Evolutionary conservation across 2,888 invertebrate genomes (phyloP).

Genomic region (Acheta domesticus): DNA sequence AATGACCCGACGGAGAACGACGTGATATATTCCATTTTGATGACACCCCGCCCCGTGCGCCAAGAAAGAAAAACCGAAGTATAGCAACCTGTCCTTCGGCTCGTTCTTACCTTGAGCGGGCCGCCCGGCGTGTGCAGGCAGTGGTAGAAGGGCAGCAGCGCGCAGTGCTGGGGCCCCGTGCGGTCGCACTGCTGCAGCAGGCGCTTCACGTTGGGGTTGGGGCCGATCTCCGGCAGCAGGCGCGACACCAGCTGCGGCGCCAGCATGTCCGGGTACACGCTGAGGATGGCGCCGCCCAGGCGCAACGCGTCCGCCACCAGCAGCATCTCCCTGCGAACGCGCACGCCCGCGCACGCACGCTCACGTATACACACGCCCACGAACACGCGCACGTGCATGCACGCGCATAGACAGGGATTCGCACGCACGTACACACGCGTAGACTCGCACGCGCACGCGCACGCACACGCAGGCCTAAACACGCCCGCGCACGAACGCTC

Average conservation of each 20-base stretch:
- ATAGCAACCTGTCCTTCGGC: no score
- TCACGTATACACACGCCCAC: no score
- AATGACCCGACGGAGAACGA: no score
- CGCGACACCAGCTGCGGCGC: slow-evolving; percentile 91
- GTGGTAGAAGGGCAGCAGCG: slow-evolving; percentile 88
- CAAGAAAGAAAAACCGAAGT: no score
- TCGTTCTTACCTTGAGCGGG: slow-evolving; percentile 86
- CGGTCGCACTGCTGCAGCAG: slow-evolving; percentile 87
- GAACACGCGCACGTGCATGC: no score
- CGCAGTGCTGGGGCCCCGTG: slow-evolving; percentile 84
- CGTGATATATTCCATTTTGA: no score
- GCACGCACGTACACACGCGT: no score
- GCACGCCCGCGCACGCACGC: not conserved
- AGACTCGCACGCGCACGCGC: no score
- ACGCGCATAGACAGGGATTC: no score
- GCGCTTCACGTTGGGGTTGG: slow-evolving; percentile 77
- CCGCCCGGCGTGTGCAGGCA: slow-evolving; percentile 98
- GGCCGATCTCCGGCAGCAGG: slow-evolving; percentile 84
- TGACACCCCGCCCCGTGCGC: no score
- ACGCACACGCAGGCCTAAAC: no score
- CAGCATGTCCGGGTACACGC: slow-evolving; percentile 90
- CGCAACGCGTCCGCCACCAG: slow-evolving; percentile 90
- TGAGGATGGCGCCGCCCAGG: slow-evolving; percentile 89
- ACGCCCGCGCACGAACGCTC: no score
- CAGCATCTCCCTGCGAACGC: slow-evolving; percentile 68